Base-by-base conservation (phyloP, 2,113 vertebrate genomes). In the Triplophysa tibetana region DNA sequence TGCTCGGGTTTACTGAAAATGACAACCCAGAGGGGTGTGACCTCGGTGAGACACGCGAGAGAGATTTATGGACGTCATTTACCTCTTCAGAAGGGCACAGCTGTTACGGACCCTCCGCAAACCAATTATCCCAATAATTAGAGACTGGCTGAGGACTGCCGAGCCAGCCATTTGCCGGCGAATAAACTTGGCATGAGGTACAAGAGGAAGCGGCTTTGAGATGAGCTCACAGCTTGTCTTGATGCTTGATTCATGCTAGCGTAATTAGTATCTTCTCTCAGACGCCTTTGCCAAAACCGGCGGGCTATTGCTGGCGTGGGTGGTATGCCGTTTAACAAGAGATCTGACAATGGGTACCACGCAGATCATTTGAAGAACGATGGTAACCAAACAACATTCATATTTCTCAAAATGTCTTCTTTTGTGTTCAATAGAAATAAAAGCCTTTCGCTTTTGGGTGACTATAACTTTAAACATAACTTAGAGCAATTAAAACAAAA, bases 121-220 rank as follows among this genome's bases (percentile, higher is more conserved):
- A 85, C 70, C 81, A 77, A 87, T 87, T 83, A 87, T 70, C 48
- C 70, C 75, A 74, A 78, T 85, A 84, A 87, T 87, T 86, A 84
- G 58, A 80, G 84, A 61, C 23, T 11, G 8, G n/a, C 66, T 77
- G 78, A 19, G 38, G 72, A 33, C 45, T 66, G 58, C 54, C 17
- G 69, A 63, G 41, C 65, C 70, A 60, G 41, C 75, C 43, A 19
- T 78, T 38, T 16, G 38, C 0, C 0, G 12, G 26, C 70, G 61
- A 75, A 60, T 60, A 45, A 81, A 66, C 58, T 58, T 78, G 70
- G 70, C 62, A 38, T 66, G 52, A 7, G 2, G 52, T 48, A 16
- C 21, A 19, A 50, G 38, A 33, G 8, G 50, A 13, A 52, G 54
- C n/a, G 75, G 56, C 6, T 52, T 24, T 7, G 19, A 52, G 60